Percentiles rank a stretch among this genome's conserved stretches.
These are phyloP conservation scores for Samia ricini DNA, from an alignment of 1,140 invertebrate genomes.

Conservation along the genomic window DNA sequence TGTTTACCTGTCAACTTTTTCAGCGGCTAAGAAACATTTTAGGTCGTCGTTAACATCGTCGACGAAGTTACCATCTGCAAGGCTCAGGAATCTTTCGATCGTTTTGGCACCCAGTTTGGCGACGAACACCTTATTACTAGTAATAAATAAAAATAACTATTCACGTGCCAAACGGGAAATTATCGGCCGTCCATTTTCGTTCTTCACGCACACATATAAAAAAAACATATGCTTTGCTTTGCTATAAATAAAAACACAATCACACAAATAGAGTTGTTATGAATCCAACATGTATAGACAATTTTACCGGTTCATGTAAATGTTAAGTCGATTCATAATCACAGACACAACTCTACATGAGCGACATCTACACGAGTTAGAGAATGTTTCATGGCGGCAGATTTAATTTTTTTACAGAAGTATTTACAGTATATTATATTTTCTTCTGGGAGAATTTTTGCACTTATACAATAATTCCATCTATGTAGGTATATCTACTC, in stretches of 20 bases:
- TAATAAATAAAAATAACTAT: slow-evolving; percentile 50
- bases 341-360: background rate
- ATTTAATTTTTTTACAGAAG: too few species aligned
- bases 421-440: too few species aligned
- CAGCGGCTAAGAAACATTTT: slow-evolving; percentile 70
- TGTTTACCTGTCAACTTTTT: slow-evolving; percentile 75
- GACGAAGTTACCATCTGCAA: slow-evolving; percentile 70
- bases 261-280: slow-evolving; percentile 4
- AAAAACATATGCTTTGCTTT: slow-evolving; percentile 11
- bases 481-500: too few species aligned
- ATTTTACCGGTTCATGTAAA: slow-evolving; percentile 7
- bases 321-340: background rate
- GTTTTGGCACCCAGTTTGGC: slow-evolving; percentile 77
- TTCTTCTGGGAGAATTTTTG: too few species aligned
- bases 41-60: slow-evolving; percentile 74
- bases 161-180: slow-evolving; percentile 56
- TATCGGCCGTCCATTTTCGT: slow-evolving; percentile 68
- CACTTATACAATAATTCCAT: too few species aligned
- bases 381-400: background rate
- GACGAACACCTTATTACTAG: slow-evolving; percentile 43
- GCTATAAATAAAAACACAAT: slow-evolving; percentile 7
- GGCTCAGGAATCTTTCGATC: slow-evolving; percentile 66
- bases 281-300: background rate
- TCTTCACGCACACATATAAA: slow-evolving; percentile 37
- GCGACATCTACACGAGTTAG: background rate